phyloP scores from a whole-genome alignment of 2,113 vertebrate genomes.

The Lasiurus borealis region DNA sequence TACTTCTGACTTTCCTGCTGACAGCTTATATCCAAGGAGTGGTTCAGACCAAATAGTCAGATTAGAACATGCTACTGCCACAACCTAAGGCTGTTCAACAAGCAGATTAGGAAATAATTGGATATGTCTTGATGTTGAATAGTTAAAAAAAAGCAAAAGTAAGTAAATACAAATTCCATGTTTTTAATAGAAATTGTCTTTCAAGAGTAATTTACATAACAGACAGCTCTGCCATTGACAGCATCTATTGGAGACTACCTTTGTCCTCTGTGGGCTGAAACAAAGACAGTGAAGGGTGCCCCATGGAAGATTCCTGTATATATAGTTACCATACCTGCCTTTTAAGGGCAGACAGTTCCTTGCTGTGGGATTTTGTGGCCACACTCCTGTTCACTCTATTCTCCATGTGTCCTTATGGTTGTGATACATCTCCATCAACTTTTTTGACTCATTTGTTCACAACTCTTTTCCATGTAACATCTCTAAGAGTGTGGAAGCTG shows the following conservation, averaged over 20 bases:
- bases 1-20: conserved; percentile 12
- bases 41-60: conserved; percentile 1
- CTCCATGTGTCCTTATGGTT: not conserved
- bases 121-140: not conserved
- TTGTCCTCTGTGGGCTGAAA: not conserved
- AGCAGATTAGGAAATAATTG: not conserved
- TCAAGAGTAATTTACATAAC: not conserved
- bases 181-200: not conserved
- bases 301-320: not conserved
- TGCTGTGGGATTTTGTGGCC: not conserved
- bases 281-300: not conserved
- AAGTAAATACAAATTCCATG: not conserved
- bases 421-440: not conserved
- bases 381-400: not conserved
- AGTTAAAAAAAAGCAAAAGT: not conserved
- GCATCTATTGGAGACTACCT: not conserved
- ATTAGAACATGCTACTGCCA: not conserved
- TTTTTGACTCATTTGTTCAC: not conserved
- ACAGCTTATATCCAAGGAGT: not conserved
- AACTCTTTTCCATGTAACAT: not conserved
- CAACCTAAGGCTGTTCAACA: not conserved
- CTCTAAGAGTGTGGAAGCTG: not conserved
- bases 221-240: not conserved
- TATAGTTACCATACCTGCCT: not conserved
- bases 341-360: not conserved